Conservation (phyloP, 2,113 vertebrate genomes). For the Orycteropus afer region DNA sequence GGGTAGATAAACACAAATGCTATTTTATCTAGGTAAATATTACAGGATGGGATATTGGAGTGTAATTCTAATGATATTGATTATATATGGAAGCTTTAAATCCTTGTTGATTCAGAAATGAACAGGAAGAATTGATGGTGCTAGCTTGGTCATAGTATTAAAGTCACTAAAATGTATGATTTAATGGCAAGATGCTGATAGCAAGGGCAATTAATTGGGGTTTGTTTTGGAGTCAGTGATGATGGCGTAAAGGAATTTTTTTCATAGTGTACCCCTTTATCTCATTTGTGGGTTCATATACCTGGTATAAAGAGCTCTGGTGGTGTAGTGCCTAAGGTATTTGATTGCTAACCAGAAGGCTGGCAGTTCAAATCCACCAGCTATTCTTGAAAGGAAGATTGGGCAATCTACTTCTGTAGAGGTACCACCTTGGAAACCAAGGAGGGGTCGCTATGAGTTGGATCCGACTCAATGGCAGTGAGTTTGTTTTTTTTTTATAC, state of each 20-base stretch:
- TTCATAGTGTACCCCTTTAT: background rate
- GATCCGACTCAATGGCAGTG: too few species aligned
- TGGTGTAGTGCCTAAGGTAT: too few species aligned
- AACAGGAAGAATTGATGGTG: background rate
- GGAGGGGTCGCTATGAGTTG: too few species aligned
- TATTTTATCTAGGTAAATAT: constrained; percentile 59
- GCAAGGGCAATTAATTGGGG: background rate
- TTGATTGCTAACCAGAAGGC: too few species aligned
- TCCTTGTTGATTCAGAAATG: constrained; percentile 28
- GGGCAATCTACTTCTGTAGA: too few species aligned
- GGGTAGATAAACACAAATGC: constrained; percentile 52
- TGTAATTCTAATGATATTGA: background rate
- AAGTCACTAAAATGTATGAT: background rate
- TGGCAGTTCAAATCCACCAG: too few species aligned
- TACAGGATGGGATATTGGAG: constrained; percentile 11
- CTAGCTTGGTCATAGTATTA: background rate
- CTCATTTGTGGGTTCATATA: background rate
- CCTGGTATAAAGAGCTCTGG: too few species aligned
- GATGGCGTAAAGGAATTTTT: background rate
- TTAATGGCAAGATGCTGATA: background rate
- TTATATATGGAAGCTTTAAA: background rate
- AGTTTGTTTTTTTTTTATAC: too few species aligned
- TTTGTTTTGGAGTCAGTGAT: background rate
- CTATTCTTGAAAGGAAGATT: too few species aligned
- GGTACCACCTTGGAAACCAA: too few species aligned